Base-by-base conservation (phyloP, 2,113 vertebrate genomes). In the Ascaphus truei region DNA sequence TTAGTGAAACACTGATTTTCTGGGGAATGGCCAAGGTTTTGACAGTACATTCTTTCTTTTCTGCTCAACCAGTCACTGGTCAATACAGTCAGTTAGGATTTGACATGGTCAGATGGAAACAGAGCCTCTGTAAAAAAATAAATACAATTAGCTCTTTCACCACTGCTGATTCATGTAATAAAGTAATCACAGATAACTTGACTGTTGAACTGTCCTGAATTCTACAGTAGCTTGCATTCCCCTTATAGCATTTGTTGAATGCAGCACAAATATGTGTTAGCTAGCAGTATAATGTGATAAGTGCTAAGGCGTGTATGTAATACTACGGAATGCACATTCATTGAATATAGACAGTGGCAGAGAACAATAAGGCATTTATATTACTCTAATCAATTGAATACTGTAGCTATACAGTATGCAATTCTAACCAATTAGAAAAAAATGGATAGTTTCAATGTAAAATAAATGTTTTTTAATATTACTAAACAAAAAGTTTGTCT, bases 41-140 rank as follows among this genome's bases (percentile, higher is more conserved):
- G 67, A 71, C 56, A 71, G 67, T 48, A 37, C 67, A 71, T 71
- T 71, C 67, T 71, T 71, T 71, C 33, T 51, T 71, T 71, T 69
- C 56, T 60, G 55, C 66, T 60, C 56, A 69, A 50, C 30, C 66
- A 60, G 43, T 50, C 66, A 69, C 51, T 71, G 67, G 56, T 71
- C 67, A 71, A 61, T 59, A 71, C 56, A 71, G 67, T 71, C 67
- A 71, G 67, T 71, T 71, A 61, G 57, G 33, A 71, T 71, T 71
- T 71, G 67, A 71, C 67, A 71, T 71, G 67, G 67, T 71, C 56
- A 71, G 47, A 60, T 71, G 67, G 67, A 61, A 71, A 59, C 66
- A 71, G 45, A 61, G 41, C 27, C 57, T 15, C 18, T 22, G 45
- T 16, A 48, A 51, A 39, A 60, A 60, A 51, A 60, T 27, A n/a